These are phyloP conservation scores for Enteromius viviparus DNA, from an alignment of 2,797 vertebrate species.

Conservation along the genomic window DNA sequence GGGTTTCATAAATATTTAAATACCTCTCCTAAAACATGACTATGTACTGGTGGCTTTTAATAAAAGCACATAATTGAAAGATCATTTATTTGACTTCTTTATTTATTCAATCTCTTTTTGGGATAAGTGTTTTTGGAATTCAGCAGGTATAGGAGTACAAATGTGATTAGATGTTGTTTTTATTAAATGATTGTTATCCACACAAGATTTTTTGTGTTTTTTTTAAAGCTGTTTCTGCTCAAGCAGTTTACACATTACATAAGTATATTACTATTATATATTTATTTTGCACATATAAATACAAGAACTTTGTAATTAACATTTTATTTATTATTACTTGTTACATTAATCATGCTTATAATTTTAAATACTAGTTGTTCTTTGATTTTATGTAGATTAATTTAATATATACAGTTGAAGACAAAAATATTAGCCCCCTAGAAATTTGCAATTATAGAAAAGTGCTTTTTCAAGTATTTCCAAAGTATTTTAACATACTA, in stretches of 20 bases:
- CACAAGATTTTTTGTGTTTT: neutral
- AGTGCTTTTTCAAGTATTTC: too few relatives aligned
- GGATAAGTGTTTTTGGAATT: neutral
- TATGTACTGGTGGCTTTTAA: slow-evolving; percentile 5
- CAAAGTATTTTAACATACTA: too few relatives aligned
- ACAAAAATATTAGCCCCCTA: too few relatives aligned
- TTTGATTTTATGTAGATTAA: too few relatives aligned
- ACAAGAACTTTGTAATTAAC: neutral
- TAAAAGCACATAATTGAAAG: slow-evolving; percentile 14
- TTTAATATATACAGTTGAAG: too few relatives aligned
- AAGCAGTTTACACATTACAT: neutral
- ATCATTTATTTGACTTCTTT: neutral
- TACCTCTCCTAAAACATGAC: neutral
- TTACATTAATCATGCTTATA: neutral
- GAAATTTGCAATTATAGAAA: too few relatives aligned
- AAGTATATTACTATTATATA: neutral
- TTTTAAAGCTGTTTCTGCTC: neutral
- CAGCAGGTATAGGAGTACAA: neutral
- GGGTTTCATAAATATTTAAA: slow-evolving; percentile 7
- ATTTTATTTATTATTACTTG: neutral
- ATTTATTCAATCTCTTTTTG: neutral
- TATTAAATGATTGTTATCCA: neutral
- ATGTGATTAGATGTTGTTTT: too few relatives aligned
- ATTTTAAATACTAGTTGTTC: neutral
- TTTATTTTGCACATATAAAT: neutral